These are phyloP conservation scores for Varanus komodoensis DNA, from an alignment of 2,113 vertebrate species.

Conservation along the genomic window DNA sequence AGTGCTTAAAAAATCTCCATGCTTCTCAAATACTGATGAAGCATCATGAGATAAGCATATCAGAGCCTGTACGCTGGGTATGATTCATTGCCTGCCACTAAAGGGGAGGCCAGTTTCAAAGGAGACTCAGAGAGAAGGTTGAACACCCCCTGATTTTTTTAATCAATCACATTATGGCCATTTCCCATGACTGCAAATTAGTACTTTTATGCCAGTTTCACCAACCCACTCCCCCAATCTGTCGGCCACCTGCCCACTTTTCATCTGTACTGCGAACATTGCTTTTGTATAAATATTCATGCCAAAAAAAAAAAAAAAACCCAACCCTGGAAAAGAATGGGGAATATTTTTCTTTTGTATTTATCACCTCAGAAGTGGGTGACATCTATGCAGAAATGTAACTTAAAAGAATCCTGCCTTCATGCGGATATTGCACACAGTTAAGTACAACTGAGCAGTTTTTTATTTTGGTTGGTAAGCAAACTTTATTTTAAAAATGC, in stretches of 20 bases:
- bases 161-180: constrained; percentile 15
- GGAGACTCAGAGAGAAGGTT: constrained; percentile 1
- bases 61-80: background rate
- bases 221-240: constrained; percentile 39
- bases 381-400: constrained; percentile 55
- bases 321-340: constrained; percentile 48
- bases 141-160: constrained; percentile 25
- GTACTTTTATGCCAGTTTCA: constrained; percentile 50
- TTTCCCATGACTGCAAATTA: constrained; percentile 52
- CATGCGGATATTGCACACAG: background rate
- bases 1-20: background rate
- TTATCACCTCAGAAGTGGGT: constrained; percentile 37
- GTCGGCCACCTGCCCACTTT: constrained; percentile 46
- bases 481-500: constrained; percentile 37
- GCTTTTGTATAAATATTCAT: constrained; percentile 44
- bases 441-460: background rate
- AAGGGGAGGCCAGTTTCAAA: background rate
- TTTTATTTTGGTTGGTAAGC: constrained; percentile 34
- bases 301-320: background rate
- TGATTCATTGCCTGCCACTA: background rate
- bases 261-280: constrained; percentile 44
- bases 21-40: background rate
- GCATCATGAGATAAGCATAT: background rate
- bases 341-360: constrained; percentile 41
- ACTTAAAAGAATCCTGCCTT: constrained; percentile 33